A percentile compares a stretch with the other conserved stretches of the same genome.
These are phyloP conservation scores for Chaetorhynchus papuensis DNA, from an alignment of 2,113 vertebrate species.

Conservation along the genomic window DNA sequence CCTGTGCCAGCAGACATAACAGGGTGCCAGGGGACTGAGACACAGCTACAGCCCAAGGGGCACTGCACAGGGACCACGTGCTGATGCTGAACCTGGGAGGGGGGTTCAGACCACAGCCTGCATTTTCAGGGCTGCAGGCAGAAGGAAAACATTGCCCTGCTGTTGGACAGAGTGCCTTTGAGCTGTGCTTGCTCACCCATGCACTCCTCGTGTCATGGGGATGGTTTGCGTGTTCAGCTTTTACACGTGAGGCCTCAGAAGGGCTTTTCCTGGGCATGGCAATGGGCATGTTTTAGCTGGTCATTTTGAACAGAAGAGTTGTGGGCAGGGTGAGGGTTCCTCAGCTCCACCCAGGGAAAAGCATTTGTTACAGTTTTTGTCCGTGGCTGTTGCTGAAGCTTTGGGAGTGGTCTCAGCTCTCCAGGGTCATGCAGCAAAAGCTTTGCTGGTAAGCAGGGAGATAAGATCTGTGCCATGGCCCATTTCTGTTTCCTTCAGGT, in stretches of 20 bases:
- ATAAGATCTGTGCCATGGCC: neutral
- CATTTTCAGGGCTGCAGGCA: neutral
- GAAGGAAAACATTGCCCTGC: neutral
- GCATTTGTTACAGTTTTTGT: neutral
- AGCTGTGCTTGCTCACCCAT: neutral
- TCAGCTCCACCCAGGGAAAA: neutral
- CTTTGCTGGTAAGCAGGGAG: neutral
- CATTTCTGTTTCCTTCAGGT: neutral
- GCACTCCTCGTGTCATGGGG: neutral
- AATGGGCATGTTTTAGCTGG: neutral
- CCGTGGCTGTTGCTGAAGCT: accelerated
- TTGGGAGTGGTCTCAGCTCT: neutral
- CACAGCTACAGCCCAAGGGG: neutral
- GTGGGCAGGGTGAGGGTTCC: neutral
- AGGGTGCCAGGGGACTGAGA: neutral
- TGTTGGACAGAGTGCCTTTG: neutral
- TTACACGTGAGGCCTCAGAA: neutral
- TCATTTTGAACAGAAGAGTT: neutral
- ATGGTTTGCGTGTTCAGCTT: neutral
- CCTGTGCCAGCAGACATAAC: neutral
- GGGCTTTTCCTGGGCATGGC: neutral
- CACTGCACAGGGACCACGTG: neutral
- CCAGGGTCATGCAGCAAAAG: neutral
- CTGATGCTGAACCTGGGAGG: neutral
- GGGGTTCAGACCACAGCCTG: neutral